Conservation (phyloP, 1,140 invertebrate species). For the Melanaphis sacchari region DNA sequence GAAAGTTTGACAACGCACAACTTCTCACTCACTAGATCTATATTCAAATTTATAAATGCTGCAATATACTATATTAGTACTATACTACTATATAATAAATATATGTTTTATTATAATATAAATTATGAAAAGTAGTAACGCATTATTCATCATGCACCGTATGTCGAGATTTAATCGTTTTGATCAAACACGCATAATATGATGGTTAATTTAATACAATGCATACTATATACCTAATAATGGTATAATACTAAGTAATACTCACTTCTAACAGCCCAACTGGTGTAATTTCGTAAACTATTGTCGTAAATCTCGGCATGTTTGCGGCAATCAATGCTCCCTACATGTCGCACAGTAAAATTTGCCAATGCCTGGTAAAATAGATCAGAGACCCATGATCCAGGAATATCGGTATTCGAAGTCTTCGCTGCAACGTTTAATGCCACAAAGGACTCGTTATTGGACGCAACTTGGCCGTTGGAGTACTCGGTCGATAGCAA, state of each 20-base stretch:
- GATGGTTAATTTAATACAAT: background rate
- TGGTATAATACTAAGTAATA: background rate
- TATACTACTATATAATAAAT: no score
- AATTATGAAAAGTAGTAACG: background rate
- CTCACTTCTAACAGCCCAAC: conserved; percentile 7
- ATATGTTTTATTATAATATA: background rate
- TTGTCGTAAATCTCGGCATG: background rate
- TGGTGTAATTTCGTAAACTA: background rate
- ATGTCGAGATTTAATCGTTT: background rate
- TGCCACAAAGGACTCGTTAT: background rate
- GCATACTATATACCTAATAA: background rate
- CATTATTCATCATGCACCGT: background rate
- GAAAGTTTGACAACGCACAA: no score
- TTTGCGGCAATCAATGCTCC: background rate
- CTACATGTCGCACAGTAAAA: background rate
- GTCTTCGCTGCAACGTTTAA: background rate
- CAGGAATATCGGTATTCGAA: background rate
- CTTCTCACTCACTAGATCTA: no score
- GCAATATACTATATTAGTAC: no score
- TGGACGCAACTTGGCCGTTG: background rate
- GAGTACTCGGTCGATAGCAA: background rate
- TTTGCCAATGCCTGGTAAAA: background rate
- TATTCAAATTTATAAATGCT: no score
- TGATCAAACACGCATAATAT: background rate
- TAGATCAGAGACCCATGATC: background rate